A percentile compares a stretch with the other conserved stretches of the same genome.
phyloP scores from a whole-genome alignment of 1,140 invertebrate species.

The Drosophila yakuba region DNA sequence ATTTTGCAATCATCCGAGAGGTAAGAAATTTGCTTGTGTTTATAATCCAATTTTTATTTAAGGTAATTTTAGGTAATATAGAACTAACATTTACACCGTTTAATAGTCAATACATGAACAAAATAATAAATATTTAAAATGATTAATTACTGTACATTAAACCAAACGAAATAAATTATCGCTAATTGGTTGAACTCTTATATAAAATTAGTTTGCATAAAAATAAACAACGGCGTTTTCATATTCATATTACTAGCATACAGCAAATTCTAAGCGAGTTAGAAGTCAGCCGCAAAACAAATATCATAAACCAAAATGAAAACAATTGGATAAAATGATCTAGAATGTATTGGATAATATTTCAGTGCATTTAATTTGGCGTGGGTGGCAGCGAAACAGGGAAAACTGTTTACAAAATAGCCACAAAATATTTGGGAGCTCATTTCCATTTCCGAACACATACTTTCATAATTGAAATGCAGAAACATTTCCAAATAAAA shows the following conservation, averaged over 20 bases:
- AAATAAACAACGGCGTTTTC: slow-evolving; percentile 2
- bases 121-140: slow-evolving; percentile 12
- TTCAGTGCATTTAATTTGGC: slow-evolving; percentile 20
- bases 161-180: slow-evolving; percentile 1
- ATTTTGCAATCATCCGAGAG: too few species aligned
- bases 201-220: neutral
- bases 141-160: slow-evolving; percentile 16
- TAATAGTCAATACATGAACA: neutral
- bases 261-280: neutral
- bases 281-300: slow-evolving; percentile 15
- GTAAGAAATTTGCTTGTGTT: too few species aligned
- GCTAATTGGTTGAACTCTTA: slow-evolving; percentile 22
- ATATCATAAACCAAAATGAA: slow-evolving; percentile 3
- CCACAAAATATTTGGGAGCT: slow-evolving; percentile 31
- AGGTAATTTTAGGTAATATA: too few species aligned
- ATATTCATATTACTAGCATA: slow-evolving; percentile 12
- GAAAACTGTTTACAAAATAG: slow-evolving; percentile 39
- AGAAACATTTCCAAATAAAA: slow-evolving; percentile 27
- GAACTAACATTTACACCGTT: neutral
- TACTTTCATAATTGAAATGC: slow-evolving; percentile 42
- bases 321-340: slow-evolving; percentile 4
- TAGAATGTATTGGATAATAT: slow-evolving; percentile 16
- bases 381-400: slow-evolving; percentile 1
- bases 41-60: too few species aligned
- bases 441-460: slow-evolving; percentile 42